phyloP scores from a whole-genome alignment of 2,797 vertebrate genomes.

The Anniella stebbinsi region DNA sequence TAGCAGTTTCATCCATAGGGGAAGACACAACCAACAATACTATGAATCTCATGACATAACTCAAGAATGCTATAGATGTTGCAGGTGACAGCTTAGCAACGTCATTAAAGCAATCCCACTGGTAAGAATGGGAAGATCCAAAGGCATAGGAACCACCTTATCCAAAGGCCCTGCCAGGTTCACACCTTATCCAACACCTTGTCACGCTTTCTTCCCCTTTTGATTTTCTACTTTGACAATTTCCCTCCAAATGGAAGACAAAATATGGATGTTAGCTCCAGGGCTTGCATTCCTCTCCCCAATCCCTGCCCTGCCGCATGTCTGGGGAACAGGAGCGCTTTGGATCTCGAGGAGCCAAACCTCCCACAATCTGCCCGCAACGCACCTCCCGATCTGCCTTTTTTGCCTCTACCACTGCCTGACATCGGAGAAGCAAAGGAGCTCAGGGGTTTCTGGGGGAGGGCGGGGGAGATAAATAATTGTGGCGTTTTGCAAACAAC shows the following conservation, averaged over 20 bases:
- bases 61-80: not conserved
- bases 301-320: not conserved
- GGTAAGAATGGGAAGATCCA: too few relatives aligned
- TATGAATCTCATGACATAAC: not conserved
- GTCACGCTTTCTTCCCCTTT: too few relatives aligned
- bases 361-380: not conserved
- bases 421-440: not conserved
- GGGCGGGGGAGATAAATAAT: not conserved
- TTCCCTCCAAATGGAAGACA: too few relatives aligned
- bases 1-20: not conserved
- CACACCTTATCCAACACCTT: too few relatives aligned
- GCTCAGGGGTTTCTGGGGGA: not conserved
- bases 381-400: not conserved
- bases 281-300: too few relatives aligned
- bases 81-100: too few relatives aligned
- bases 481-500: not conserved
- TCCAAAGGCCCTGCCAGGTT: too few relatives aligned
- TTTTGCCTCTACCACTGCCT: not conserved
- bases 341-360: not conserved
- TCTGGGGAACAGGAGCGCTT: not conserved
- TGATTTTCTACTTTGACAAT: too few relatives aligned
- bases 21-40: not conserved
- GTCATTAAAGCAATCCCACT: too few relatives aligned
- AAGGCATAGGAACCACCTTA: too few relatives aligned
- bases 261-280: too few relatives aligned